Evolutionary conservation across 2,888 invertebrate genomes (phyloP).

Genomic region (Eilema depressum): DNA sequence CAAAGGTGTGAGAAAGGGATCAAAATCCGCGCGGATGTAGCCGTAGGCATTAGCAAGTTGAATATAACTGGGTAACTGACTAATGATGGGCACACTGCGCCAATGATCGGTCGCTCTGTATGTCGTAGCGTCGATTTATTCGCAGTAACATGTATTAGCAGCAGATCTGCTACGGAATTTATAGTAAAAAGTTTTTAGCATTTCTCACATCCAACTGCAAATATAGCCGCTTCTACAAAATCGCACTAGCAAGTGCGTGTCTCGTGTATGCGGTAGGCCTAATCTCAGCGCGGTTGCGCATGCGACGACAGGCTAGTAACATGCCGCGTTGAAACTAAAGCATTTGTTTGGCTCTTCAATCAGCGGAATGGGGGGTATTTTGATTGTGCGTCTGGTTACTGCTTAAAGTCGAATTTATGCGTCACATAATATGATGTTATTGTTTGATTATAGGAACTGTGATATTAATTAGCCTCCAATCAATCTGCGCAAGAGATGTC

Average conservation of each 20-base stretch:
- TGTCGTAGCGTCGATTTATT: too few species aligned
- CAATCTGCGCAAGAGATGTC: background rate
- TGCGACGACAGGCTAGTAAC: slow-evolving; percentile 54
- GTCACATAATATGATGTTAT: slow-evolving; percentile 17
- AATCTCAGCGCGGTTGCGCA: slow-evolving; percentile 36
- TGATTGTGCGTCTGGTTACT: slow-evolving; percentile 42
- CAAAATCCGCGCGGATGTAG: too few species aligned
- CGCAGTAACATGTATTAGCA: too few species aligned
- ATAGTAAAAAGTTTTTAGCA: too few species aligned
- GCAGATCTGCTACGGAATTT: too few species aligned
- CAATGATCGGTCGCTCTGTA: too few species aligned
- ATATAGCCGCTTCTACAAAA: background rate
- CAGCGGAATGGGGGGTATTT: slow-evolving; percentile 51
- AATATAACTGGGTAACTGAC: too few species aligned
- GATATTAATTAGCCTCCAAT: background rate
- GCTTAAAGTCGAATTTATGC: slow-evolving; percentile 17
- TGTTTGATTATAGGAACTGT: background rate
- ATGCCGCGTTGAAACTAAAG: slow-evolving; percentile 41
- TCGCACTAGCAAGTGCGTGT: background rate
- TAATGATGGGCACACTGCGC: too few species aligned
- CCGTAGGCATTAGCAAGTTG: too few species aligned
- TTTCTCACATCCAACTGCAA: background rate
- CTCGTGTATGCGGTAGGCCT: slow-evolving; percentile 25
- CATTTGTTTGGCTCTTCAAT: slow-evolving; percentile 54
- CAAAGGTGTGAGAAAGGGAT: too few species aligned